Base-by-base conservation (phyloP, 2,888 invertebrate species). In the Drosophila paranaensis region DNA sequence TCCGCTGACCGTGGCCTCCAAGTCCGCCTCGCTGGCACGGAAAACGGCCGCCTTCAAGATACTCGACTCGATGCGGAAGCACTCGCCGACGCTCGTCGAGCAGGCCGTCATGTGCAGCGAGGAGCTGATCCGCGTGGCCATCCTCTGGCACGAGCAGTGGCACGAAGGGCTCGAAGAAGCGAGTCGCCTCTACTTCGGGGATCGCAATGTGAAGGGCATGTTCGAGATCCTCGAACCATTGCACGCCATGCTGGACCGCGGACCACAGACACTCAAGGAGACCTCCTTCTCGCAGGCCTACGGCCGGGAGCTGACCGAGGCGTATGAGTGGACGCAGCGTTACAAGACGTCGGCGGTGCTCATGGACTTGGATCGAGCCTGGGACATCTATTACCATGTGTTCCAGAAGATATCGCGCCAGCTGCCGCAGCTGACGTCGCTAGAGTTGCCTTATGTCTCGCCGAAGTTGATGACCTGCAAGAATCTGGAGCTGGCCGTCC, bases 81-180 rank as follows among this genome's bases (percentile, higher is more conserved):
- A 98, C 93, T 98, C 98, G 58, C 96, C 95, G 16, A 96, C 95
- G 35, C 93, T 99, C 53, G 99, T 99, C 0, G 96, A 97, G 84
- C 99, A 99, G 92, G 99, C 99, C 0, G 95, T 98, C 87, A 96
- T 98, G 96, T 98, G 98, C 71, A 96, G 98, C 50, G 99, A 99
- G 88, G 99, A 99, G 93, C 94, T 99, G 55, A 99, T 99, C 67
- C 94, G 99, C 61, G 98, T 99, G 1, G 99, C 99, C 2, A 99
- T 99, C 79, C 93, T 99, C 20, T 99, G 99, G 99, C 99, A 99
- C 91, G 99, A 99, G 92, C 96, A 98, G 89, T 99, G 99, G 99
- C 98, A 99, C 91, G 99, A 99, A 92, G 99, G 98, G 0, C 93
- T 99, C 25, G 97, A 97, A 88, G 99, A 99, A 91, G 99, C 99